Evolutionary conservation across 2,797 vertebrate species (phyloP), one percentile per base, ranked within the genome.

Genomic region (Craterocephalus amniculus): DNA sequence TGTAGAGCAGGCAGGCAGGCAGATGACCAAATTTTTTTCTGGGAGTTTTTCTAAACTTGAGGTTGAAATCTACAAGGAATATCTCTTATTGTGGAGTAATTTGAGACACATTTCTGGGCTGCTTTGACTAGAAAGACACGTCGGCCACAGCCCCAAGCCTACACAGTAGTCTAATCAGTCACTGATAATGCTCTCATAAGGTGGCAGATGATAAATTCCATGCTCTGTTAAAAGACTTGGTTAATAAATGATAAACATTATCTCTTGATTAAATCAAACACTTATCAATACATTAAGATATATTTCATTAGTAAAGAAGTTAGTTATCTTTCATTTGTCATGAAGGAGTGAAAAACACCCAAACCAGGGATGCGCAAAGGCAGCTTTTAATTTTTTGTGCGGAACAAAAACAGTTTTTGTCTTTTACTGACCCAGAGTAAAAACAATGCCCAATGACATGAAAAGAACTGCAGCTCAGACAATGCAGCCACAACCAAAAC

Each of bases 401-500:
- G 1, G 40, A 38, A 36, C 48, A 63, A 35, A 45, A 65, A 36
- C 48, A 34, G 0, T 63, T 70, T 74, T 55, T 66, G 40, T 72
- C 68, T 67, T 72, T 22, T 58, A 66, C 51, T 80, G 76, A 79
- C 68, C 35, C 56, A 40, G 63, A 81, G 27, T 35, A 49, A 72
- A 72, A 72, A 72, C 56, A 70, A 22, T 72, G 63, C 40, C 62
- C 9, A 34, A 48, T 69, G 60, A 79, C 76, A 67, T 58, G 26
- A 76, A 81, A 69, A 48, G 57, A 72, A 64, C 35, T 51, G 45
- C 27, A 45, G 61, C 72, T 71, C 29, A 78, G 67, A 83, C 71
- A 84, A 83, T 74, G 66, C 74, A 71, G 71, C 72, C 69, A 45
- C 6, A n/a, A 72, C 76, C 60, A 79, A 70, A 83, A 78, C 67